phyloP scores from a whole-genome alignment of 2,113 vertebrate genomes.

The Thinocorus orbignyianus region DNA sequence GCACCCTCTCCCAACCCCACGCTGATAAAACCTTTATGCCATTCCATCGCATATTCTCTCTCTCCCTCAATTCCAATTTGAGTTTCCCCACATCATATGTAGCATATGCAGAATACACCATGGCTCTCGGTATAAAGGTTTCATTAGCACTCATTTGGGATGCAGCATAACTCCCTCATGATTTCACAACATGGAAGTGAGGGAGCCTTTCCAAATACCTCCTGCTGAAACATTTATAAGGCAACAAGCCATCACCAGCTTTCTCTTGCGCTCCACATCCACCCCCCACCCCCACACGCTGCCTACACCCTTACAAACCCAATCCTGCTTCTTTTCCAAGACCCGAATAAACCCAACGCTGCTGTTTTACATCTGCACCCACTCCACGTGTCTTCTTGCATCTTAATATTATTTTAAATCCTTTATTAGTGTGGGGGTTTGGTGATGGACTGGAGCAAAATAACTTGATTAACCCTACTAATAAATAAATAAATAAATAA shows the following conservation, averaged over 20 bases:
- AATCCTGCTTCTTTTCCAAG: not conserved
- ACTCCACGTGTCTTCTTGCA: not conserved
- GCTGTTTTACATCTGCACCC: no score
- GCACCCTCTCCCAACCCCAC: not conserved
- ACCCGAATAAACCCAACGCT: not conserved
- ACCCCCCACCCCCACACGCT: not conserved
- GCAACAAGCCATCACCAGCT: constrained; percentile 1
- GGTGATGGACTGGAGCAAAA: not conserved
- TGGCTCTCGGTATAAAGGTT: constrained; percentile 37
- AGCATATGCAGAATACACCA: constrained; percentile 40
- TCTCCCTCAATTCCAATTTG: constrained; percentile 3
- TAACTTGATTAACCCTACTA: not conserved
- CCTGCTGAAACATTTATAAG: constrained; percentile 40
- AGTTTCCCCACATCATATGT: constrained; percentile 39
- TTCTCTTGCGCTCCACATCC: not conserved
- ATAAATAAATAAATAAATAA: not conserved
- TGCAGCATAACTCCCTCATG: constrained; percentile 51
- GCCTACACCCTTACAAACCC: not conserved
- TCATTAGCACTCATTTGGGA: constrained; percentile 64
- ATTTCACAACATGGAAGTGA: constrained; percentile 30
- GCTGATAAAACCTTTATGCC: constrained; percentile 49
- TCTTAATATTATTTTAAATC: not conserved
- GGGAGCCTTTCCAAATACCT: constrained; percentile 45
- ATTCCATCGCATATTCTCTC: not conserved
- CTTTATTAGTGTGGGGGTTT: not conserved